Evolutionary conservation across 92 coral and sea anemone species (phyloP), one percentile per base, ranked within the genome.

Genomic region (Actinostola sp.): DNA sequence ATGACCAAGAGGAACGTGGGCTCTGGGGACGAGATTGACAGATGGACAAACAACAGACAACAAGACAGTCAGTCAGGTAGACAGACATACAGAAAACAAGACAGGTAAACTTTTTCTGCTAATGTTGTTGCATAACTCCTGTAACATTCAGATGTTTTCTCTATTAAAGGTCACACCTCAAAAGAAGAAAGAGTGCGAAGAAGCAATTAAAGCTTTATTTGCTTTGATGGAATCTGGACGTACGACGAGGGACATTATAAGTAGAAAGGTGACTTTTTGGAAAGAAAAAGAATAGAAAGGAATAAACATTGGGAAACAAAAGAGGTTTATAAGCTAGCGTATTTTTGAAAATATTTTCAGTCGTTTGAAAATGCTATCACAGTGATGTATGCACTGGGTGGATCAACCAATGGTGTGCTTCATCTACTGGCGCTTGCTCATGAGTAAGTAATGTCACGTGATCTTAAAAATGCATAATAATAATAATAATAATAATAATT

Each of bases 361-460:
- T 92, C 96, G 14, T 90, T 90, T 64, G 96, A 90, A 76, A 90
- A 90, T 63, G 96, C 96, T 29, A 73, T 90, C 38, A 76, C 92
- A 16, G 89, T 90, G 26, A 86, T 87, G 96, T 90, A 51, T 28
- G 96, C 96, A 1, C 63, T 90, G 66, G 96, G 89, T 1, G 96
- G 96, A 26, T 90, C 96, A 14, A 90, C 96, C 13, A 90, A 90
- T 80, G 96, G 87, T 8, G 89, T 90, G 24, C 89, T 86, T 33
- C 96, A 90, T 66, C 68, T 90, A 14, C 72, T 90, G 58, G 96
- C 92, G n/a, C 70, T 90, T 35, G 96, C 96, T 21, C 88, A 87
- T 27, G 96, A 90, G 96, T 90, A 82, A 73, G 80, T 17, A 0
- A 19, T n/a, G 59, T 19, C 25, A 20, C 31, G 59, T 20, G 24